Percentiles rank a stretch among this genome's conserved stretches.
These are phyloP conservation scores for Micromys minutus DNA, from an alignment of 2,113 vertebrate genomes.

Conservation along the genomic window DNA sequence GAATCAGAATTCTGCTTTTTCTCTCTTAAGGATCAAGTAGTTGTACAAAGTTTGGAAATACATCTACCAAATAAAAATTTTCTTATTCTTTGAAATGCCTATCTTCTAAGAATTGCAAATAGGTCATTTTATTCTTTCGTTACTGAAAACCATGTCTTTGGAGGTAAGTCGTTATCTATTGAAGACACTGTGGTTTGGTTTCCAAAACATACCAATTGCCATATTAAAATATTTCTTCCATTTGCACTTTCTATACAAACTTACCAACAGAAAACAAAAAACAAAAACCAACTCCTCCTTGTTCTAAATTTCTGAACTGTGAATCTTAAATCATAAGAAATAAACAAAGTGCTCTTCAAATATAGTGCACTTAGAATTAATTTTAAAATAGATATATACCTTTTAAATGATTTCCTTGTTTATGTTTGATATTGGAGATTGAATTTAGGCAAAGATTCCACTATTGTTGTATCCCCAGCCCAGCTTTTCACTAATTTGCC, in stretches of 20 bases:
- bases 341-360: not conserved
- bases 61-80: constrained; percentile 67
- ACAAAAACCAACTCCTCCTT: not conserved
- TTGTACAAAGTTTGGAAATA: constrained; percentile 75
- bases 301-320: constrained; percentile 44
- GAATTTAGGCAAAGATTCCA: not conserved
- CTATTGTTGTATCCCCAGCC: not conserved
- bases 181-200: not conserved
- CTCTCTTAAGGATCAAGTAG: constrained; percentile 63
- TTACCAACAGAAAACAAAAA: not conserved
- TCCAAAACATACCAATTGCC: not conserved
- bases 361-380: not conserved
- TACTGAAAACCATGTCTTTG: not conserved
- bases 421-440: not conserved
- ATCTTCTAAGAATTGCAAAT: constrained; percentile 73
- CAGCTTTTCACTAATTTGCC: not conserved
- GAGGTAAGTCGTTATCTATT: not conserved
- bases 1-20: constrained; percentile 39
- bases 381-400: not conserved
- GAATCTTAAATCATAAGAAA: constrained; percentile 40
- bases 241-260: not conserved
- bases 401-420: not conserved
- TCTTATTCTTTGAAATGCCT: constrained; percentile 33
- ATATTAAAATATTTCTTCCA: not conserved
- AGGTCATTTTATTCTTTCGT: constrained; percentile 2